Percentiles rank a stretch among this genome's conserved stretches.
Conservation (phyloP, 2,888 invertebrate species). For the Girardia tigrina region DNA sequence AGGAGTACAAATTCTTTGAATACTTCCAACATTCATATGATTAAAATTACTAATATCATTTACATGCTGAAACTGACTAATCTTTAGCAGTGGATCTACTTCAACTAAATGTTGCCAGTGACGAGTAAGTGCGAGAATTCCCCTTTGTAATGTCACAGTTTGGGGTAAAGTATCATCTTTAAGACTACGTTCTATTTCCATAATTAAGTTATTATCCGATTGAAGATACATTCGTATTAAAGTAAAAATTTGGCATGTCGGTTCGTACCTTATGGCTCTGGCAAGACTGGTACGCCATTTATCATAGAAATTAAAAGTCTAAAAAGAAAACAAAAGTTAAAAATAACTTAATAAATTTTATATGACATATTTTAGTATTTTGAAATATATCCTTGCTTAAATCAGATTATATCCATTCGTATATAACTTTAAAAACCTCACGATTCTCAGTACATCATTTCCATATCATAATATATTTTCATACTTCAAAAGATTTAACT, state of each 20-base stretch:
- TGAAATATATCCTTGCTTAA: no score
- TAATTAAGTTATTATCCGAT: not conserved
- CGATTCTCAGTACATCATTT: no score
- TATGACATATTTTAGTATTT: no score
- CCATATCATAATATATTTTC: no score
- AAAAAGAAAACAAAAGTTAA: not conserved
- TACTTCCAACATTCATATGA: not conserved
- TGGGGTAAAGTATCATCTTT: slow-evolving; percentile 67
- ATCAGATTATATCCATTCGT: no score
- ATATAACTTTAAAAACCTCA: no score
- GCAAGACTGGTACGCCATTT: slow-evolving; percentile 60
- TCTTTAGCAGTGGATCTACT: slow-evolving; percentile 13
- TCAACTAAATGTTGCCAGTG: slow-evolving; percentile 59
- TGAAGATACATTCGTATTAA: slow-evolving; percentile 65
- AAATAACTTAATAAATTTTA: no score
- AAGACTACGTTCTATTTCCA: slow-evolving; percentile 29
- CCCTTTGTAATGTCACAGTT: slow-evolving; percentile 72
- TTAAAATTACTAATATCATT: not conserved
- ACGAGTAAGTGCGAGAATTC: slow-evolving; percentile 81
- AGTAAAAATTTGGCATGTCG: slow-evolving; percentile 78
- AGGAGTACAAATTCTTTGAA: slow-evolving; percentile 1
- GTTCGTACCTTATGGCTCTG: slow-evolving; percentile 79
- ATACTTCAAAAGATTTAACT: no score
- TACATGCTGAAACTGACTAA: not conserved
- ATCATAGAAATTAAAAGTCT: slow-evolving; percentile 32